phyloP scores from a whole-genome alignment of 1,140 invertebrate species.

The Caenorhabditis latens region DNA sequence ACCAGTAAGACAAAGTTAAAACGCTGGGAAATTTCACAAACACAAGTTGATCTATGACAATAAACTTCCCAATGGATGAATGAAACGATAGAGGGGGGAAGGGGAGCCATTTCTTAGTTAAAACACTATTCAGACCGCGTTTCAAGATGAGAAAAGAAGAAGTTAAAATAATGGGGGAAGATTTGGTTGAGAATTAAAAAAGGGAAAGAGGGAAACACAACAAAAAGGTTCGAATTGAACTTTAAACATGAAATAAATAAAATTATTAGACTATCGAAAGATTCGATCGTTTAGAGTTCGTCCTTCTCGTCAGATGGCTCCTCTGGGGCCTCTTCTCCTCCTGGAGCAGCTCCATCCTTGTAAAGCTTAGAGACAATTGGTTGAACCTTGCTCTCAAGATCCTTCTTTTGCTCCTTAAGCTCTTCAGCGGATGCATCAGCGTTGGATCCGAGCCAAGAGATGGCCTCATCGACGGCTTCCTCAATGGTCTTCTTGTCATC shows the following conservation, averaged over 20 bases:
- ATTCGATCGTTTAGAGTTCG: slow-evolving; percentile 71
- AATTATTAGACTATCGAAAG: slow-evolving; percentile 17
- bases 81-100: neutral
- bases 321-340: slow-evolving; percentile 75
- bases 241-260: slow-evolving; percentile 19
- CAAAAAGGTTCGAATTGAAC: neutral
- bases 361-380: slow-evolving; percentile 96
- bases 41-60: slow-evolving; percentile 11
- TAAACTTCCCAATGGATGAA: neutral
- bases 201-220: neutral
- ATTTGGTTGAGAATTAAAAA: neutral
- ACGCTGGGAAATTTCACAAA: slow-evolving; percentile 53
- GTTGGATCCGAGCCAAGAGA: slow-evolving; percentile 98
- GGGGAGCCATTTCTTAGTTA: slow-evolving; percentile 42
- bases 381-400: slow-evolving; percentile 92
- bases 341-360: slow-evolving; percentile 83
- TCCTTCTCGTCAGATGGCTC: slow-evolving; percentile 73
- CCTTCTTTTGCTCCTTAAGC: slow-evolving; percentile 96
- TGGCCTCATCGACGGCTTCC: slow-evolving; percentile 91
- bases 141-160: slow-evolving; percentile 41
- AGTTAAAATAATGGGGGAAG: no score
- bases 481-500: slow-evolving; percentile 96
- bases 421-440: slow-evolving; percentile 92
- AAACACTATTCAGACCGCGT: slow-evolving; percentile 51
- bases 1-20: slow-evolving; percentile 46